phyloP scores from a whole-genome alignment of 2,888 invertebrate genomes.

The Elmis aenea region DNA sequence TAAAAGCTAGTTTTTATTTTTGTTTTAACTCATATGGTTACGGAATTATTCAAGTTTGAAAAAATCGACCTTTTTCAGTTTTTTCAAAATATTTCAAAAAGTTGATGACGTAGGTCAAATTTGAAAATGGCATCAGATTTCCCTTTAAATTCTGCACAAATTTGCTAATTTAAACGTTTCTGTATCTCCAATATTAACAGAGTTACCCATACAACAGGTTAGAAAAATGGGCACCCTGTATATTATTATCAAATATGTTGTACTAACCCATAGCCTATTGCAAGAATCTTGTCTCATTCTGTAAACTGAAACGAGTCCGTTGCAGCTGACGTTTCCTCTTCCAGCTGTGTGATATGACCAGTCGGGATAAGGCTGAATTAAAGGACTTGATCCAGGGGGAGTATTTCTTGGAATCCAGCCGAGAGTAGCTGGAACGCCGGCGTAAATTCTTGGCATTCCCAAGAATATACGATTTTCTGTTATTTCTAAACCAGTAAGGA shows the following conservation, averaged over 20 bases:
- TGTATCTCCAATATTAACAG: no score
- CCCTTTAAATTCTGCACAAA: no score
- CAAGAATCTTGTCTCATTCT: constrained; percentile 72
- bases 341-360: constrained; percentile 68
- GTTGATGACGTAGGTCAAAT: no score
- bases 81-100: no score
- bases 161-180: no score
- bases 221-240: no score
- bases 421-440: constrained; percentile 73
- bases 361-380: constrained; percentile 40
- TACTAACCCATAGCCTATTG: constrained; percentile 65
- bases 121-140: no score
- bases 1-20: no score
- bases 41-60: no score
- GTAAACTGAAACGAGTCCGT: constrained; percentile 74
- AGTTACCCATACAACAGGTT: no score
- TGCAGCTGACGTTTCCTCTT: constrained; percentile 67
- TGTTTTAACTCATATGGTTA: no score
- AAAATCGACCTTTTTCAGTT: no score
- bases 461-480: constrained; percentile 67
- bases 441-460: constrained; percentile 68
- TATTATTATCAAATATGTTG: neutral
- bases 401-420: constrained; percentile 62
- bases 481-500: constrained; percentile 72
- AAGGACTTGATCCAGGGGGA: constrained; percentile 63